phyloP scores from a whole-genome alignment of 2,113 vertebrate species.

The Heteronetta atricapilla region DNA sequence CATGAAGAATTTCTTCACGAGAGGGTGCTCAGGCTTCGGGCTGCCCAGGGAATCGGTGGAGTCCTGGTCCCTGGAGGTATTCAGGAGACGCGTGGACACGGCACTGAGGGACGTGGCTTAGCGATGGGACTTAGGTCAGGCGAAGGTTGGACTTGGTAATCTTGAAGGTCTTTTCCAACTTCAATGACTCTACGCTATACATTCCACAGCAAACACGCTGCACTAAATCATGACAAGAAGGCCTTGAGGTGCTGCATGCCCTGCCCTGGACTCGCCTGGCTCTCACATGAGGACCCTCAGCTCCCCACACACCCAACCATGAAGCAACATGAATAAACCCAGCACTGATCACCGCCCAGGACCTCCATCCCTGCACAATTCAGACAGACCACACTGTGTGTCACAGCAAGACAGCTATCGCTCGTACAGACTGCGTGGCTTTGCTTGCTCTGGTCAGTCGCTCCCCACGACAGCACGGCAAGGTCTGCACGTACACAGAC shows the following conservation, averaged over 20 bases:
- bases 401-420: not conserved
- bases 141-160: not conserved
- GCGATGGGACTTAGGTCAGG: not conserved
- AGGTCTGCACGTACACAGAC: not conserved
- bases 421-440: accelerated
- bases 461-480: not conserved
- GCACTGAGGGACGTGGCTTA: not conserved
- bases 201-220: accelerated
- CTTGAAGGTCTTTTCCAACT: not conserved
- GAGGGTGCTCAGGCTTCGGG: not conserved
- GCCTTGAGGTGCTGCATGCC: accelerated
- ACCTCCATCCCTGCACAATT: not conserved
- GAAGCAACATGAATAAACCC: not conserved
- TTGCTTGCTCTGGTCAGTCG: not conserved
- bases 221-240: not conserved
- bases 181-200: not conserved
- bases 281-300: not conserved
- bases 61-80: not conserved
- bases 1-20: not conserved
- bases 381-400: not conserved
- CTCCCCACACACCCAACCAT: accelerated
- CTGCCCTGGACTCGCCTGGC: not conserved
- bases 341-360: accelerated
- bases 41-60: not conserved
- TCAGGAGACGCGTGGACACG: not conserved